Percentiles rank a stretch among this genome's conserved stretches.
These are phyloP conservation scores for Enteromius viviparus DNA, from an alignment of 2,797 vertebrate genomes.

Conservation along the genomic window DNA sequence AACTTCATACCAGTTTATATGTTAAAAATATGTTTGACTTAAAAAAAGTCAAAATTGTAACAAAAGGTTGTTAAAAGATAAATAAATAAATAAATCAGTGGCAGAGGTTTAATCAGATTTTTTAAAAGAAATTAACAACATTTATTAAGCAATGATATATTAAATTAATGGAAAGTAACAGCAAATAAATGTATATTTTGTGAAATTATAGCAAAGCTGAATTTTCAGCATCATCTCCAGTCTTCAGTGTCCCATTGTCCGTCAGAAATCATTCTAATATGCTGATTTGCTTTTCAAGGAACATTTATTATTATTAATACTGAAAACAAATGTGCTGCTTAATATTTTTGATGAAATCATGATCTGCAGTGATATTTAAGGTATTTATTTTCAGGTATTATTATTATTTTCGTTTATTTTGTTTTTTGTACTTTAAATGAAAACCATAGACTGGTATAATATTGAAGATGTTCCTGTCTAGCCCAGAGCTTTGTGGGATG, in stretches of 20 bases:
- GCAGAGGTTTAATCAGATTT: too few relatives aligned
- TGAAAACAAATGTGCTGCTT: neutral
- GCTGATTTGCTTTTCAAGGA: neutral
- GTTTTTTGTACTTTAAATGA: neutral
- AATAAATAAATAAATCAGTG: too few relatives aligned
- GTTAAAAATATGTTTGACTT: too few relatives aligned
- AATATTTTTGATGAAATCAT: neutral
- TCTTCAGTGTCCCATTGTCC: neutral
- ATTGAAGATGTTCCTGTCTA: neutral
- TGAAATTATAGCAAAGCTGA: neutral
- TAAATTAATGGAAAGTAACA: neutral
- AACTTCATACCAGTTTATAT: neutral
- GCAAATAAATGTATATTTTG: neutral
- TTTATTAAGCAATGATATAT: too few relatives aligned
- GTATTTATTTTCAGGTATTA: neutral
- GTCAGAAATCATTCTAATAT: neutral
- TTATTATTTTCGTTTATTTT: too few relatives aligned
- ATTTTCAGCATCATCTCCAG: neutral
- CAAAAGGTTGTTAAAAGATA: too few relatives aligned
- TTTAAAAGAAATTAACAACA: neutral
- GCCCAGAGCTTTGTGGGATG: slow-evolving; percentile 23
- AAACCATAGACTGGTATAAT: neutral
- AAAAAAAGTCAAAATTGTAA: neutral
- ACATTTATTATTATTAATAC: neutral
- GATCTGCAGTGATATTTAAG: neutral